Evolutionary conservation across 2,888 invertebrate genomes (phyloP).

Genomic region (Agrotis ipsilon): DNA sequence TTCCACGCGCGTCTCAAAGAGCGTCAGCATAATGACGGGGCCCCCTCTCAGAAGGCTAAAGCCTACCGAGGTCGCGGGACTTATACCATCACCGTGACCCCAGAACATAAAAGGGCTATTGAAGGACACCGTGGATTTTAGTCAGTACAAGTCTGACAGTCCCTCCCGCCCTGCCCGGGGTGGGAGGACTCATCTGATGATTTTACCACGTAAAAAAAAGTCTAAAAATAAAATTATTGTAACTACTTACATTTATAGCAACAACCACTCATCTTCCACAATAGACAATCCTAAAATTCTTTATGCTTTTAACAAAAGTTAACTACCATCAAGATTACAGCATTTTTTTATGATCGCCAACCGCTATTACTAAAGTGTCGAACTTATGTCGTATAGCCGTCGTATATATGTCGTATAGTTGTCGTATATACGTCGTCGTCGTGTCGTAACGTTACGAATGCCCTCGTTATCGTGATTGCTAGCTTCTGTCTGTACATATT

Average conservation of each 20-base stretch:
- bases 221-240: neutral
- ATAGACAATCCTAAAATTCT: neutral
- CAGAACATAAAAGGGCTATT: too few relatives aligned
- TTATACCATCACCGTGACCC: too few relatives aligned
- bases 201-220: too few relatives aligned
- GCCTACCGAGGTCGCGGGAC: too few relatives aligned
- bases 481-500: constrained; percentile 58
- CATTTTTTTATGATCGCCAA: constrained; percentile 39
- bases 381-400: constrained; percentile 35
- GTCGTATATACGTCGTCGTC: constrained; percentile 49
- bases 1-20: too few relatives aligned
- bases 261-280: neutral
- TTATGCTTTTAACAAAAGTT: constrained; percentile 9
- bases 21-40: too few relatives aligned
- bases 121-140: too few relatives aligned
- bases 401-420: constrained; percentile 43
- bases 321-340: constrained; percentile 29
- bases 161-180: too few relatives aligned
- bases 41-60: too few relatives aligned
- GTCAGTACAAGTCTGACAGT: too few relatives aligned
- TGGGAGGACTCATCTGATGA: too few relatives aligned
- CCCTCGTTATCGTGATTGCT: constrained; percentile 63
- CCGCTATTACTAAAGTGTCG: constrained; percentile 51
- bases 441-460: constrained; percentile 63
- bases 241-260: neutral